Percentiles rank a stretch among this genome's conserved stretches.
phyloP scores from a whole-genome alignment of 2,113 vertebrate genomes.

The Phrynosoma blainvillii region DNA sequence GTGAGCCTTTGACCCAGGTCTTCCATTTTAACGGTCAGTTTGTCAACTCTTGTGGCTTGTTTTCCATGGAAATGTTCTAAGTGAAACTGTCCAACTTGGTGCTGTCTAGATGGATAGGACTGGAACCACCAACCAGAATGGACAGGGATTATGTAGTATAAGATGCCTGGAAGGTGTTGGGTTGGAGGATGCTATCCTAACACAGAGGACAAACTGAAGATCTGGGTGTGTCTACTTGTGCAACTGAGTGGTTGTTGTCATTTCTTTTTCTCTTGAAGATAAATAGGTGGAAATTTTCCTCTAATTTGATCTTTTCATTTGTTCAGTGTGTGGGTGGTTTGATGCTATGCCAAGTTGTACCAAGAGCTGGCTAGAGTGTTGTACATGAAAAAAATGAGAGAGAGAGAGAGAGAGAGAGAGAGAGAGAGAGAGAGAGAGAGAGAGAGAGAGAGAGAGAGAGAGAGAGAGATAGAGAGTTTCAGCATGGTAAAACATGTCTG shows the following conservation, averaged over 20 bases:
- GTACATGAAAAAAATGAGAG: conserved; percentile 42
- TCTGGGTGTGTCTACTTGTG: conserved; percentile 27
- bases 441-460: background rate
- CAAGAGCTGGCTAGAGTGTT: conserved; percentile 54
- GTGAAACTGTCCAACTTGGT: too few species aligned
- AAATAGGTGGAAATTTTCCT: conserved; percentile 64
- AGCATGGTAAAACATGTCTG: conserved; percentile 76
- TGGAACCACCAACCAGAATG: background rate
- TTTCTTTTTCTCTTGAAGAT: conserved; percentile 42
- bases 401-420: background rate
- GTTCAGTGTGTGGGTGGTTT: conserved; percentile 59
- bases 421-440: conserved; percentile 21
- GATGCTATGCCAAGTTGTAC: conserved; percentile 46
- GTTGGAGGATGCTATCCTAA: background rate
- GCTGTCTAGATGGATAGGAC: background rate
- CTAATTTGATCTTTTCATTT: conserved; percentile 59
- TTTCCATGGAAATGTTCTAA: background rate
- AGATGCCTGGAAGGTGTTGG: background rate
- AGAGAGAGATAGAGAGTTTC: conserved; percentile 52
- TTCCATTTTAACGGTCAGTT: background rate
- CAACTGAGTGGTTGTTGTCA: background rate
- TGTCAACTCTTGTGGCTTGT: background rate
- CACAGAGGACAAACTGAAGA: conserved; percentile 30
- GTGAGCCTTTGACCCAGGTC: background rate
- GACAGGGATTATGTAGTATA: background rate